phyloP scores from a whole-genome alignment of 1,140 invertebrate genomes.

The Tetraneura akinire region DNA sequence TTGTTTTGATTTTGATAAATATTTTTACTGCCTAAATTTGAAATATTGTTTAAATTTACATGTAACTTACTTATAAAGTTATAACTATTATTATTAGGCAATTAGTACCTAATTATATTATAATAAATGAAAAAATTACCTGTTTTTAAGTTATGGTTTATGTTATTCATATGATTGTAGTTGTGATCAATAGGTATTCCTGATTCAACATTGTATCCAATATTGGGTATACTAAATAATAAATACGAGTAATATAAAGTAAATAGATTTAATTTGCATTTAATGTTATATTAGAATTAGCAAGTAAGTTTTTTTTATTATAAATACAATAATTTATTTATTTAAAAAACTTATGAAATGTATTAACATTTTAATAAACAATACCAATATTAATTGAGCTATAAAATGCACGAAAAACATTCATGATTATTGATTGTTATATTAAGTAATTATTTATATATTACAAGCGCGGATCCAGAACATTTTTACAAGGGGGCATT shows the following conservation, averaged over 20 bases:
- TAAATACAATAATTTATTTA: no score
- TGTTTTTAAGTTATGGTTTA: conserved; percentile 27
- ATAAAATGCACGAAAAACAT: no score
- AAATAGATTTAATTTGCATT: no score
- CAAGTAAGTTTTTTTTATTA: not conserved
- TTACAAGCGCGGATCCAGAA: no score
- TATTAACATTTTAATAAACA: no score
- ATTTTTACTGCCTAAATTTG: conserved; percentile 1
- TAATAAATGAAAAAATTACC: conserved; percentile 31
- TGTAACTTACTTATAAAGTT: not conserved
- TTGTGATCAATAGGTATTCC: not conserved
- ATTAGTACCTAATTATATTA: not conserved
- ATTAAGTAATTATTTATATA: no score
- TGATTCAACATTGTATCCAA: not conserved
- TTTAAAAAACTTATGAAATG: no score
- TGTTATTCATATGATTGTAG: conserved; percentile 28
- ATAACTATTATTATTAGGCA: no score
- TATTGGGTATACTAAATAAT: conserved; percentile 40
- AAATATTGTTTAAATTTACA: not conserved
- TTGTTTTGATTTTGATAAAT: conserved; percentile 42
- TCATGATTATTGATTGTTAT: no score
- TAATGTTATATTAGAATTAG: no score
- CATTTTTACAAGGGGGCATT: no score
- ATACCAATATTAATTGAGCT: no score
- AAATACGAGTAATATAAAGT: not conserved